Evolutionary conservation across 2,113 vertebrate species (phyloP).

Genomic region (Carassius auratus): DNA sequence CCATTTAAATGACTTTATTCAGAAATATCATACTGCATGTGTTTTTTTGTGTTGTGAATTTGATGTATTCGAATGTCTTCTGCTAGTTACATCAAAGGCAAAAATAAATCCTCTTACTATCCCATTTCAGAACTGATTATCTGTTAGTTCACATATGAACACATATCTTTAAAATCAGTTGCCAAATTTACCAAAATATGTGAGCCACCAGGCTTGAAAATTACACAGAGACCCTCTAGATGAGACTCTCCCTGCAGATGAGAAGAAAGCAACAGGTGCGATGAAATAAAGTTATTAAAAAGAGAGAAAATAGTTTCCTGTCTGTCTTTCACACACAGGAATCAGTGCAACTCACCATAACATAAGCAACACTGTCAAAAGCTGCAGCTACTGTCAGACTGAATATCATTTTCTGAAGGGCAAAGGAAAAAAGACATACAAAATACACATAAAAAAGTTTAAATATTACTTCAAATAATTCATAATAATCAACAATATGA

Average conservation of each 20-base stretch:
- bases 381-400: conserved; percentile 80
- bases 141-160: neutral
- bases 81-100: neutral
- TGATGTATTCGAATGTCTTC: neutral
- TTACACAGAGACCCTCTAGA: conserved; percentile 73
- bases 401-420: conserved; percentile 80
- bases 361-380: conserved; percentile 81
- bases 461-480: neutral
- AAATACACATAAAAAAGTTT: neutral
- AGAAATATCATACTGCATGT: neutral
- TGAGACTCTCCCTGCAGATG: conserved; percentile 73
- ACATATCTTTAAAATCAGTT: neutral
- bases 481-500: neutral
- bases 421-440: neutral
- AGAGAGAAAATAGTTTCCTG: neutral
- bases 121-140: neutral
- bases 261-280: neutral
- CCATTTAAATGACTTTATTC: neutral
- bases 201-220: conserved; percentile 85
- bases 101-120: neutral
- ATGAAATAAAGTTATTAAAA: neutral
- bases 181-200: conserved; percentile 80
- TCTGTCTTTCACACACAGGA: conserved; percentile 1
- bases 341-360: conserved; percentile 77
- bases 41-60: neutral